Conservation (phyloP, 2,888 invertebrate genomes). For the Ochropleura plecta region DNA sequence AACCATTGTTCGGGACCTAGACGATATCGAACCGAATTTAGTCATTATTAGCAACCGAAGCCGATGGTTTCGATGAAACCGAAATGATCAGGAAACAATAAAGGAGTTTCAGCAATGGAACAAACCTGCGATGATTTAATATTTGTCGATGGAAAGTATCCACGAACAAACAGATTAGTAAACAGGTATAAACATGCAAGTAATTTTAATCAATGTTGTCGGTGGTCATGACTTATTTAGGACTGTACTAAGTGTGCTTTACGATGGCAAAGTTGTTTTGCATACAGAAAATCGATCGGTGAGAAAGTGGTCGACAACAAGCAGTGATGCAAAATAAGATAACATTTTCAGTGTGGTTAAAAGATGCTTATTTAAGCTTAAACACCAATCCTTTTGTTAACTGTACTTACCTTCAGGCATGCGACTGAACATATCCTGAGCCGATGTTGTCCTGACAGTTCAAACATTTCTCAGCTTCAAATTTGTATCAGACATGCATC, state of each 20-base stretch:
- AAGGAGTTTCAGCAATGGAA: constrained; percentile 31
- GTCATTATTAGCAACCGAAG: constrained; percentile 52
- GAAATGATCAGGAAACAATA: constrained; percentile 51
- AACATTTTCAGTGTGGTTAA: neutral
- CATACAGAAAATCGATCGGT: neutral
- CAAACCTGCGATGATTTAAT: constrained; percentile 36
- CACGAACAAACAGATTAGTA: constrained; percentile 1
- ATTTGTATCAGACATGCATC: constrained; percentile 66
- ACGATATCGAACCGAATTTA: constrained; percentile 17
- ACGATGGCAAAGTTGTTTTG: neutral
- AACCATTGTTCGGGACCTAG: constrained; percentile 31
- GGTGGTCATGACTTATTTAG: neutral
- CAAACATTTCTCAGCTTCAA: constrained; percentile 65
- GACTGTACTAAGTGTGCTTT: neutral
- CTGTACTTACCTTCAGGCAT: constrained; percentile 30
- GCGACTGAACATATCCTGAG: constrained; percentile 24
- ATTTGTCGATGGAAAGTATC: constrained; percentile 34
- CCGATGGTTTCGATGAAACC: too few species aligned
- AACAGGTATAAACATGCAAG: neutral
- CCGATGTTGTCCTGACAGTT: constrained; percentile 48
- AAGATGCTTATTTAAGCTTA: neutral
- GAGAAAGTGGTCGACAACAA: neutral
- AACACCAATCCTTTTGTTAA: neutral
- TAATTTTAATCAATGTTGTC: neutral
- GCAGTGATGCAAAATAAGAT: neutral